Evolutionary conservation across 2,888 invertebrate species (phyloP).

Genomic region (Boloria euphrosyne): DNA sequence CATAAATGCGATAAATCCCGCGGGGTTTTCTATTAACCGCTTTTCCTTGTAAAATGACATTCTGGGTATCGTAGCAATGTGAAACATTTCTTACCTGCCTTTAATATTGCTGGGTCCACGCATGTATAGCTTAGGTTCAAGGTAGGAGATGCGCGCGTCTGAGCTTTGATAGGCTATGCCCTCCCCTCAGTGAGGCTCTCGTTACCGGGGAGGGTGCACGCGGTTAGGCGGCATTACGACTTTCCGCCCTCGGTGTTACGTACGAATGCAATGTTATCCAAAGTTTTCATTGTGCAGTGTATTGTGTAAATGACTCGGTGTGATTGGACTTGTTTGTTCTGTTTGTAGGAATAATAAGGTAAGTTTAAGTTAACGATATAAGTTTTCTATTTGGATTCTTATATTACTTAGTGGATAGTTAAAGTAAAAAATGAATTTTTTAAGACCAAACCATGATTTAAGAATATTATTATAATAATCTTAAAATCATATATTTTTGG

Average conservation of each 20-base stretch:
- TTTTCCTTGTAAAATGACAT: conserved; percentile 39
- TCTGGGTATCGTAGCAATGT: conserved; percentile 47
- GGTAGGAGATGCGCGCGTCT: conserved; percentile 77
- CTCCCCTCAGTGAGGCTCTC: conserved; percentile 71
- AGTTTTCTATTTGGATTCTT: background rate
- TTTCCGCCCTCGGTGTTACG: conserved; percentile 52
- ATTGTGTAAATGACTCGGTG: conserved; percentile 53
- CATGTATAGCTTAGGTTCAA: conserved; percentile 56
- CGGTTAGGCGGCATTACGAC: conserved; percentile 40
- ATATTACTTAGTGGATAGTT: background rate
- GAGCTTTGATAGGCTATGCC: conserved; percentile 59
- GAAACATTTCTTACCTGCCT: conserved; percentile 64
- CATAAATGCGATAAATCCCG: conserved; percentile 19
- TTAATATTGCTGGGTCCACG: conserved; percentile 60
- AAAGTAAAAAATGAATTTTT: too few relatives aligned
- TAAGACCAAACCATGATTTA: background rate
- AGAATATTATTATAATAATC: too few relatives aligned
- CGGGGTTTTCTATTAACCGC: conserved; percentile 33
- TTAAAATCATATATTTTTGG: too few relatives aligned
- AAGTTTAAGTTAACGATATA: conserved; percentile 36
- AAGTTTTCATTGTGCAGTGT: conserved; percentile 50
- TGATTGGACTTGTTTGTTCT: conserved; percentile 54
- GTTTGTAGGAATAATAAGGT: conserved; percentile 53
- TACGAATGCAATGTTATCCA: conserved; percentile 44
- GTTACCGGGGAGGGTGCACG: conserved; percentile 57